Conservation (phyloP, 2,797 vertebrate genomes). For the Triplophysa bombifrons region DNA sequence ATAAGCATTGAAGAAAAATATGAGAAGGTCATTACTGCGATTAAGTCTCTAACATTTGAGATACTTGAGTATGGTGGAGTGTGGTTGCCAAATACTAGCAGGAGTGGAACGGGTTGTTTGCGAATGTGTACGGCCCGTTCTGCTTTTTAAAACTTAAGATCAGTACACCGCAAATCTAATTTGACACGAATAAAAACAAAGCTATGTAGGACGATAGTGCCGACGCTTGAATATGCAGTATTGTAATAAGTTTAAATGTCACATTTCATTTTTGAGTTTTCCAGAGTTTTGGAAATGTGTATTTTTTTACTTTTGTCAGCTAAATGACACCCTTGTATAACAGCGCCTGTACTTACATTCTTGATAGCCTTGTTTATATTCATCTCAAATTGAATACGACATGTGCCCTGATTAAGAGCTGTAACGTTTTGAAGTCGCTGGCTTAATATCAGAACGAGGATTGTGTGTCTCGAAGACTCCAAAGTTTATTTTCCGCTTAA, state of each 20-base stretch:
- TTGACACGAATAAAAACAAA: neutral
- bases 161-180: neutral
- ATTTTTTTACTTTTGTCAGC: neutral
- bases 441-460: slow-evolving; percentile 35
- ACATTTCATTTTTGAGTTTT: neutral
- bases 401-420: neutral
- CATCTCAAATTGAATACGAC: neutral
- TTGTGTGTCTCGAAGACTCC: slow-evolving; percentile 45
- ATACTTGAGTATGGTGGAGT: slow-evolving; percentile 8
- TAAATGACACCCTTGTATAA: slow-evolving; percentile 8
- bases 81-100: slow-evolving; percentile 1
- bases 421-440: slow-evolving; percentile 39
- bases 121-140: neutral
- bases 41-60: slow-evolving; percentile 34
- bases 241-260: neutral
- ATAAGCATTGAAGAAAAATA: slow-evolving; percentile 47
- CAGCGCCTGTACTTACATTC: neutral
- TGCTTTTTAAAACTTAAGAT: slow-evolving; percentile 6
- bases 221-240: neutral
- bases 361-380: neutral
- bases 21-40: slow-evolving; percentile 46
- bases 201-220: neutral
- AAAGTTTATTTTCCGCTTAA: slow-evolving; percentile 50
- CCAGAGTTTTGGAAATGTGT: neutral
- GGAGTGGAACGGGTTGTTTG: slow-evolving; percentile 8